Evolutionary conservation across 2,113 vertebrate genomes (phyloP).

Genomic region (Rhombomys opimus): DNA sequence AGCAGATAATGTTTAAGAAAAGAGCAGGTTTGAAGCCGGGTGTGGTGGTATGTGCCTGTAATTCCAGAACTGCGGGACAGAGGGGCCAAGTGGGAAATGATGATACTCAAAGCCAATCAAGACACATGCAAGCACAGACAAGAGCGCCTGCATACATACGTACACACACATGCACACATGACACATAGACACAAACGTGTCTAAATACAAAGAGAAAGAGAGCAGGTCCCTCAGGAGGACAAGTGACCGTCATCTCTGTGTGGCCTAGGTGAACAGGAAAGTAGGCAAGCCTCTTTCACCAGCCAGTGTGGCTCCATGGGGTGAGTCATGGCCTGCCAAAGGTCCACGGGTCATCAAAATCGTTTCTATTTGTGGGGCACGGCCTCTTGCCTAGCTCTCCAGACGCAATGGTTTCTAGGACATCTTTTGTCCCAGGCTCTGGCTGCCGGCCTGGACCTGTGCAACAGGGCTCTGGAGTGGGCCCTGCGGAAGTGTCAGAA

Average conservation of each 20-base stretch:
- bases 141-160: not conserved
- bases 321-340: not conserved
- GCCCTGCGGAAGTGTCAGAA: not conserved
- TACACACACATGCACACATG: not conserved
- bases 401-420: not conserved
- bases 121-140: not conserved
- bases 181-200: not conserved
- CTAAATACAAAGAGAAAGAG: not conserved
- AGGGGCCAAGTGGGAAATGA: not conserved
- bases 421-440: not conserved
- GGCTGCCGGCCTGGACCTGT: not conserved
- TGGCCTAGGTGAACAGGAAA: not conserved
- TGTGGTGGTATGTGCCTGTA: too few species aligned
- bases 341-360: not conserved
- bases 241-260: not conserved
- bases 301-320: not conserved
- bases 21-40: not conserved
- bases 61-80: too few species aligned
- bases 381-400: not conserved
- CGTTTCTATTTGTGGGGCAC: not conserved
- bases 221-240: not conserved
- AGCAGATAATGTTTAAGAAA: not conserved
- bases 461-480: not conserved
- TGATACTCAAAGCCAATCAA: not conserved
- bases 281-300: not conserved